A percentile compares a stretch with the other conserved stretches of the same genome.
These are phyloP conservation scores for Pecten maximus DNA, from an alignment of 2,888 invertebrate species.

Conservation along the genomic window DNA sequence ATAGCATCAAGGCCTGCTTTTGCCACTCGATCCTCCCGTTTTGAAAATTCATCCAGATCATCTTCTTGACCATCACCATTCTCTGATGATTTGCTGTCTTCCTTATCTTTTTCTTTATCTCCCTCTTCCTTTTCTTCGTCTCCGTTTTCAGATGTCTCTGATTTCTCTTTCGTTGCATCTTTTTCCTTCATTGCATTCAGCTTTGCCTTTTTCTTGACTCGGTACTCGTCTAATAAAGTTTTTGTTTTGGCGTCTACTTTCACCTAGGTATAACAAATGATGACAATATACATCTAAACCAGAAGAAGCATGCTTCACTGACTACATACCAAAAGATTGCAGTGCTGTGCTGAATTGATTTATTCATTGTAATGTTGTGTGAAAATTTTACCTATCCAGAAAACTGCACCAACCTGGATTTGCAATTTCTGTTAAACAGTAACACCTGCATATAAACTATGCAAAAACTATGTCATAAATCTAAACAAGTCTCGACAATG, in stretches of 20 bases:
- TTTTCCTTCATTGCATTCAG: constrained; percentile 56
- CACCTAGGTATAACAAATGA: constrained; percentile 77
- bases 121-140: constrained; percentile 69
- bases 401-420: no score
- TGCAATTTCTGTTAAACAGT: no score
- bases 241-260: constrained; percentile 99
- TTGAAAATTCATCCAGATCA: constrained; percentile 85
- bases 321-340: neutral
- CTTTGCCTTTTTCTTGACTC: constrained; percentile 83
- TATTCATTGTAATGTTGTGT: no score
- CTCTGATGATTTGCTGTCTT: constrained; percentile 65
- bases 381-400: no score
- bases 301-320: neutral
- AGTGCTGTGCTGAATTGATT: no score
- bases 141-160: constrained; percentile 59
- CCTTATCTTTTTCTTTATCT: constrained; percentile 70
- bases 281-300: neutral
- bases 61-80: constrained; percentile 69
- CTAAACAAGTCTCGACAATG: no score
- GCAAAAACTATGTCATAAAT: no score
- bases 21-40: constrained; percentile 88
- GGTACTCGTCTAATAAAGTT: constrained; percentile 95
- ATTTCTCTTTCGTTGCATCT: constrained; percentile 60
- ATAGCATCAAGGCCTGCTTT: constrained; percentile 90
- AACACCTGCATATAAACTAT: no score